Evolutionary conservation across 2,888 invertebrate genomes (phyloP), one percentile per base, ranked within the genome.

Genomic region (Andrena dorsata): DNA sequence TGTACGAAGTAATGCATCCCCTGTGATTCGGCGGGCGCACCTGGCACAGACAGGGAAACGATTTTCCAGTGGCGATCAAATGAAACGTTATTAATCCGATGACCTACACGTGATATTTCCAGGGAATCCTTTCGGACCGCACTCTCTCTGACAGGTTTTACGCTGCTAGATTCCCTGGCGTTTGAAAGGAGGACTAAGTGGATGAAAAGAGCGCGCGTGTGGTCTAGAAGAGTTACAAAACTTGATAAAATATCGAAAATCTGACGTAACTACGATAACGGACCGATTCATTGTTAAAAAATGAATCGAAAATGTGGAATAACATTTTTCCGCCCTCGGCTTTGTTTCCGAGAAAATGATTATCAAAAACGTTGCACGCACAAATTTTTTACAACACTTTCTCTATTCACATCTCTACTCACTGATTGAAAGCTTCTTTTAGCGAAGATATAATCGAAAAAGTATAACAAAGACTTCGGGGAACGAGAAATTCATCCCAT

Each of bases 11-110:
- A 71, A 66, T 41, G 66, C 28, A 35, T 23, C 63, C 26, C 61
- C 32, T 13, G 16, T 28, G 65, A 77, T 61, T 80, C 71, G 80
- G 77, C 60, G 47, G n/a, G 53, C 41, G 10, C 65, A 71, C 26
- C 80, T 80, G 77, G 20, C 16, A 23, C 60, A 23, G 61, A 66
- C 32, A 60, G 26, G 20, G 32, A 66, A 77, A 80, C 70, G 70
- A 80, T 66, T 71, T 71, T 51, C 64, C 60, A 51, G 20, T 64
- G 51, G 32, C 70, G 60, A 49, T 70, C 32, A 41, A 60, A 20
- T 23, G 70, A 26, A 71, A 76, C 79, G 79, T 65, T 80, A 76
- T 76, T 80, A 80, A 80, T 80, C 53, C 76, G 70, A 16, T 13
- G 68, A 53, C 8, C 41, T 28, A 13, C n/a, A 13, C 32, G 53